Conservation (phyloP, 1,140 invertebrate species). For the Drosophila auraria region DNA sequence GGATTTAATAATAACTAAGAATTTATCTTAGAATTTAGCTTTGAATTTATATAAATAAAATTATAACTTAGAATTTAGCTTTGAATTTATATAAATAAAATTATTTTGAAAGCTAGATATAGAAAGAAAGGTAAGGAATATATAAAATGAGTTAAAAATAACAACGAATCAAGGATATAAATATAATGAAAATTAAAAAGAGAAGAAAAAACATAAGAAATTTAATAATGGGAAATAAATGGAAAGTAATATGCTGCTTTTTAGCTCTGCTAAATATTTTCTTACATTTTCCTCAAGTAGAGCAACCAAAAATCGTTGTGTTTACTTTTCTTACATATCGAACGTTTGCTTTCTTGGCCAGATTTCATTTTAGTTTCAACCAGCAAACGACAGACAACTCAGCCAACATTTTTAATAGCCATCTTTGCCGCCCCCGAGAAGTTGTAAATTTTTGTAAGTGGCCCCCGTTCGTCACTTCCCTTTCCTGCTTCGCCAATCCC, state of each 20-base stretch:
- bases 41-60: too few species aligned
- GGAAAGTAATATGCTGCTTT: too few species aligned
- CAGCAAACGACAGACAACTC: constrained; percentile 23
- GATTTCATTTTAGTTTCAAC: constrained; percentile 28
- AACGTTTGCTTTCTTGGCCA: constrained; percentile 2
- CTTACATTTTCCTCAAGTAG: background rate
- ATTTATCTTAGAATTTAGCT: too few species aligned
- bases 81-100: too few species aligned
- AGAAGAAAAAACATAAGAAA: background rate
- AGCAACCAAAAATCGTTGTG: background rate
- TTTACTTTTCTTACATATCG: background rate
- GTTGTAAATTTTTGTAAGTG: constrained; percentile 73
- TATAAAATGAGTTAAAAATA: background rate
- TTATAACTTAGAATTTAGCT: too few species aligned
- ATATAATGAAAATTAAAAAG: too few species aligned
- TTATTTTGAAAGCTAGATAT: too few species aligned
- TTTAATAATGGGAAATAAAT: background rate
- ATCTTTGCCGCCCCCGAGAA: constrained; percentile 38
- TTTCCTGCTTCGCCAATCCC: too few species aligned
- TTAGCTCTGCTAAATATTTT: too few species aligned
- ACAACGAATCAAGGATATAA: too few species aligned
- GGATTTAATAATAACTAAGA: too few species aligned
- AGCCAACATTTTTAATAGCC: constrained; percentile 65
- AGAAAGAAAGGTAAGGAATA: too few species aligned
- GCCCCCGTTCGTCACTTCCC: background rate